Evolutionary conservation across 2,113 vertebrate species (phyloP).

Genomic region (Toxostoma redivivum): DNA sequence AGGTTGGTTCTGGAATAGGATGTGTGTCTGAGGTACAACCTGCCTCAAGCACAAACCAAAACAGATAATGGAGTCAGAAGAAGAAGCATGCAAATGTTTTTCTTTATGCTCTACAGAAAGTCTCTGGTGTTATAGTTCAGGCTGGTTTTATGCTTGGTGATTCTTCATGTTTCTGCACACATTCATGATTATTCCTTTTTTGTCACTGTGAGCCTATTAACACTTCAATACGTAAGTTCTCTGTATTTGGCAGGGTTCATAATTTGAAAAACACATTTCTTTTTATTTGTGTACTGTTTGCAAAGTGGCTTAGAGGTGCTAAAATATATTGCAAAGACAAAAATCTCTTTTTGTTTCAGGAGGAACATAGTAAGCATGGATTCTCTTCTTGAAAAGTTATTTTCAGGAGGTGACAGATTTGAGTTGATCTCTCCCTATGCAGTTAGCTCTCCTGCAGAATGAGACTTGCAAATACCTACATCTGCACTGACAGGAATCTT

Average conservation of each 20-base stretch:
- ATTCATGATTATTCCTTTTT: neutral
- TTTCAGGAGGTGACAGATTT: neutral
- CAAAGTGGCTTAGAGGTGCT: neutral
- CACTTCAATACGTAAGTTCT: rapidly evolving
- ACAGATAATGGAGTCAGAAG: neutral
- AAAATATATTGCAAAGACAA: neutral
- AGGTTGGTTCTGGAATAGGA: neutral
- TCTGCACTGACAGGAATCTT: neutral
- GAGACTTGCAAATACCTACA: neutral
- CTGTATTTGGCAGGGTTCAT: neutral
- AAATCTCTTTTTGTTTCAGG: neutral
- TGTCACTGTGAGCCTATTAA: neutral
- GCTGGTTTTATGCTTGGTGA: neutral
- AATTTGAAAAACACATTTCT: neutral
- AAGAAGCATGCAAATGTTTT: neutral
- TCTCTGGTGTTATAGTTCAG: neutral
- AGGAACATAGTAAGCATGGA: neutral
- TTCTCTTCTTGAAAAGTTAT: neutral
- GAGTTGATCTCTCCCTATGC: neutral
- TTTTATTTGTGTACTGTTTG: neutral
- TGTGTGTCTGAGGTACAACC: neutral
- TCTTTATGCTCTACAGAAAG: neutral
- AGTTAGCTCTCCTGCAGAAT: neutral
- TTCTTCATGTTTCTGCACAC: neutral
- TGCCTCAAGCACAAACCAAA: neutral